phyloP scores from a whole-genome alignment of 2,888 invertebrate species.

The Tenthredo amoena region DNA sequence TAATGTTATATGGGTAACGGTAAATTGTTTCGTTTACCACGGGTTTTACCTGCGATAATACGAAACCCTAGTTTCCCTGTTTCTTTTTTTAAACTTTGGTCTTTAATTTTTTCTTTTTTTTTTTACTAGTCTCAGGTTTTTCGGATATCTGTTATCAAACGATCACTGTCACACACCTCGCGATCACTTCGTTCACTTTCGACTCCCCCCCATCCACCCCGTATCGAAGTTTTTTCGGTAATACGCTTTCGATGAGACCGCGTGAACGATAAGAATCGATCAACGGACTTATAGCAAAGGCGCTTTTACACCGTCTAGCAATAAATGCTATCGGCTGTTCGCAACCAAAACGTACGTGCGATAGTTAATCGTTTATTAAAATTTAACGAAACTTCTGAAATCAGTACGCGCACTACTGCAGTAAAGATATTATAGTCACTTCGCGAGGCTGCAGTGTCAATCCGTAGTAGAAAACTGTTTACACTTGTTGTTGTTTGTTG shows the following conservation, averaged over 20 bases:
- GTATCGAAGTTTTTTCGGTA: neutral
- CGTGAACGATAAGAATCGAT: neutral
- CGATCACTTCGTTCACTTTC: conserved; percentile 20
- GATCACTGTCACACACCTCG: neutral
- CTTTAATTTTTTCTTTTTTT: neutral
- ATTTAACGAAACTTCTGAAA: neutral
- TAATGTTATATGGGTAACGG: neutral
- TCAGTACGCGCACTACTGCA: neutral
- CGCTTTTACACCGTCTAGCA: neutral
- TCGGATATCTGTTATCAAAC: neutral
- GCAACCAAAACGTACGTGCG: neutral
- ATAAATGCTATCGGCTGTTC: neutral
- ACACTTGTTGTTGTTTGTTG: conserved; percentile 40
- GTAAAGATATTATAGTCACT: neutral
- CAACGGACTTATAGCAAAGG: neutral
- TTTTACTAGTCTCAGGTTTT: neutral
- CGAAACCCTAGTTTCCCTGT: neutral
- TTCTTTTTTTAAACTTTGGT: neutral
- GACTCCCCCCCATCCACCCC: neutral
- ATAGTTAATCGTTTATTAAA: neutral
- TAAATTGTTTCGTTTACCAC: neutral
- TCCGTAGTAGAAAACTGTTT: neutral
- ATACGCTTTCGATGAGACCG: neutral
- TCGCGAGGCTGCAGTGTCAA: neutral
- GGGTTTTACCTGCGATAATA: neutral